Conservation (phyloP, 2,797 vertebrate species). For the Ceryle rudis region DNA sequence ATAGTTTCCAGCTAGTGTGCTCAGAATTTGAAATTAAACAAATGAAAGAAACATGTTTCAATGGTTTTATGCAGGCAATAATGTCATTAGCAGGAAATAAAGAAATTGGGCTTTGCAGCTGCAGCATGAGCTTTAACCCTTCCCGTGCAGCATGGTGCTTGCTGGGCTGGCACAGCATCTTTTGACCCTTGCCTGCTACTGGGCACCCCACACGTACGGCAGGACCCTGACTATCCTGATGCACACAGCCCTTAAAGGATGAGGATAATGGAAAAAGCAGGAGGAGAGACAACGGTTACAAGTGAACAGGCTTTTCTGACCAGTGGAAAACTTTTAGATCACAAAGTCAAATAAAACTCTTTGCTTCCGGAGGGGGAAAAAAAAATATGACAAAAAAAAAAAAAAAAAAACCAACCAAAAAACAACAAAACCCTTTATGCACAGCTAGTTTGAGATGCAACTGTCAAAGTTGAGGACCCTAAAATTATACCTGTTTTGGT, state of each 20-base stretch:
- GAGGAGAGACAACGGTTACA: background rate
- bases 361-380: background rate
- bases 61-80: conserved; percentile 80
- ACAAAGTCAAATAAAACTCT: conserved; percentile 28
- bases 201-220: background rate
- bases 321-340: conserved; percentile 27
- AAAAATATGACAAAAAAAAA: background rate
- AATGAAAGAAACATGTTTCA: conserved; percentile 86
- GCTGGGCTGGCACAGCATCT: background rate
- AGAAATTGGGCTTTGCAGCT: conserved; percentile 74
- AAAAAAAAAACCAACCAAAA: too few relatives aligned
- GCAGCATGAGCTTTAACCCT: conserved; percentile 76
- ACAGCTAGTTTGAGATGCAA: background rate
- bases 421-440: background rate
- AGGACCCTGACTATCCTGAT: background rate
- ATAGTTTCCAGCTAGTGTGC: conserved; percentile 83
- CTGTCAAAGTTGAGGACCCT: background rate
- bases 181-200: background rate
- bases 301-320: background rate
- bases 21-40: conserved; percentile 84
- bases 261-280: conserved; percentile 27
- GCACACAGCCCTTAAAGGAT: background rate
- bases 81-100: conserved; percentile 83
- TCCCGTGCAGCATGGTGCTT: background rate
- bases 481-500: conserved; percentile 15